Evolutionary conservation across 2,888 invertebrate genomes (phyloP), one percentile per base, ranked within the genome.

Genomic region (Pediacus dermestoides): DNA sequence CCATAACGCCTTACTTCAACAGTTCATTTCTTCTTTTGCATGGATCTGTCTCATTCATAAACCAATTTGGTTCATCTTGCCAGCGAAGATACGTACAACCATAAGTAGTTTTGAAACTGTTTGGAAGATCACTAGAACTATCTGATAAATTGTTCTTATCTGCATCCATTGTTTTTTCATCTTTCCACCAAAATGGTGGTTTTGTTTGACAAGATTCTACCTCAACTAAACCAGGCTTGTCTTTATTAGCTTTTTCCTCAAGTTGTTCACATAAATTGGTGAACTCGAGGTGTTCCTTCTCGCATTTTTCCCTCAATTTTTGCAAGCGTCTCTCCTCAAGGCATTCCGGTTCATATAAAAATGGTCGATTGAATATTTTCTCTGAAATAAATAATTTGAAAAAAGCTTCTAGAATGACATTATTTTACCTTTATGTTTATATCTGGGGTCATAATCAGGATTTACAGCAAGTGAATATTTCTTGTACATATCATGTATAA

Each of bases 341-440:
- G 46, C 76, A 78, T 44, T 76, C 76, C 26, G 76, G 54, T 50
- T 78, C 78, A 44, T 73, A 77, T 47, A 73, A 74, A 53, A 74
- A 76, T 0, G 78, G 74, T 4, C 77, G 71, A 26, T 76, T 75
- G 54, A 77, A 77, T 1, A 76, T 52, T 37, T 57, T 54, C 34
- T 63, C 68, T 68, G 34, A 4, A 51, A 53, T 15, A 32, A 3
- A 37, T 31, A 30, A 35, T 11, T 4, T 7, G 8, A 10, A 12
- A 30, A n/a, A n/a, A n/a, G n/a, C n/a, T n/a, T n/a, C n/a, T n/a
- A n/a, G 10, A 26, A 9, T 26, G 26, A 28, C 11, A 4, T 23
- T 9, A 16, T 31, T 52, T 48, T 53, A 67, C 67, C 60, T 47
- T 50, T 60, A 34, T 61, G 53, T 37, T 54, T 58, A 42, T 53